Conservation (phyloP, 53 echinoderm and acorn worm genomes). For the Astropecten irregularis region DNA sequence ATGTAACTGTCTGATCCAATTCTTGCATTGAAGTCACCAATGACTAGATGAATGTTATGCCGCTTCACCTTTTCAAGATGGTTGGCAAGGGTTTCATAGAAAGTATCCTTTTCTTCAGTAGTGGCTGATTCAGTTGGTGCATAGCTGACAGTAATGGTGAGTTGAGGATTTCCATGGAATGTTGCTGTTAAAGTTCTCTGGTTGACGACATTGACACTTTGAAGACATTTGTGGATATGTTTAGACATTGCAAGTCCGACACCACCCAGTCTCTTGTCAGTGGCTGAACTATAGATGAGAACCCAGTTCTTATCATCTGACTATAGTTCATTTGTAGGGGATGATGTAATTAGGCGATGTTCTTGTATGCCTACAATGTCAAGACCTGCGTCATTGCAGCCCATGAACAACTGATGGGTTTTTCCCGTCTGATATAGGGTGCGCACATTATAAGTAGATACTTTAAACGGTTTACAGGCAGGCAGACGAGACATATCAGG, state of each 20-base stretch:
- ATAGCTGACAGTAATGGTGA: conserved; percentile 4
- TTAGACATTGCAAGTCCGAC: conserved; percentile 31
- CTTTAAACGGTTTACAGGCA: neutral
- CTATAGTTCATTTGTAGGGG: neutral
- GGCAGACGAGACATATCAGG: neutral
- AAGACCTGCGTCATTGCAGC: too few species aligned
- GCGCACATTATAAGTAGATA: conserved; percentile 4
- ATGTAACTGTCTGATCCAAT: conserved; percentile 12
- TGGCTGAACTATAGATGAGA: conserved; percentile 9
- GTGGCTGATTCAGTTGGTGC: conserved; percentile 33
- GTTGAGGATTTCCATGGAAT: conserved; percentile 37
- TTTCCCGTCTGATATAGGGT: neutral
- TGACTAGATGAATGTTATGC: conserved; percentile 17
- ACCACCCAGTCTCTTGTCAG: conserved; percentile 3
- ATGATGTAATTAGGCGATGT: neutral
- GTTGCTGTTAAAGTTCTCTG: neutral
- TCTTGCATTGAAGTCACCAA: conserved; percentile 43
- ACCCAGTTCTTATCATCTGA: conserved; percentile 45
- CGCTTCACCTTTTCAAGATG: conserved; percentile 33
- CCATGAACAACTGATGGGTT: too few species aligned
- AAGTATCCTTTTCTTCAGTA: neutral
- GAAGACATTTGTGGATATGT: conserved; percentile 29
- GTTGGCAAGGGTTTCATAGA: neutral
- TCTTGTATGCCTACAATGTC: neutral
- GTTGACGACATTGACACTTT: neutral